Percentiles rank a stretch among this genome's conserved stretches.
These are phyloP conservation scores for Alcis repandata DNA, from an alignment of 2,888 invertebrate genomes.

Conservation along the genomic window DNA sequence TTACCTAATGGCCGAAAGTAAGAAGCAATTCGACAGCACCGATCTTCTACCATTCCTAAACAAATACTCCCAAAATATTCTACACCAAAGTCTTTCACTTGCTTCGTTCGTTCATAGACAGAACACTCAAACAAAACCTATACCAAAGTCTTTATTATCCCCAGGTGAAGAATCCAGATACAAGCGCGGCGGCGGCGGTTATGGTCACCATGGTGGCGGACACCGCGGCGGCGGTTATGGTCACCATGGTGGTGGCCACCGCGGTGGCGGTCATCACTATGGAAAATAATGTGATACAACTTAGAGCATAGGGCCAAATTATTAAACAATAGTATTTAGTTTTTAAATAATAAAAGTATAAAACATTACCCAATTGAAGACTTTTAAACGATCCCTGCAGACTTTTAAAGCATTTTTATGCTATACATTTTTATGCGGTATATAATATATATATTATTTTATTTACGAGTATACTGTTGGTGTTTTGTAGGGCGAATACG, in stretches of 20 bases:
- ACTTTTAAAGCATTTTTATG: no score
- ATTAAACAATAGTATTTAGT: background rate
- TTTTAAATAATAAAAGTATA: conserved; percentile 19
- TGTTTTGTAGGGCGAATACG: no score
- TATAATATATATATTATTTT: no score
- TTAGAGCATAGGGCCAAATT: background rate
- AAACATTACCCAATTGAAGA: background rate
- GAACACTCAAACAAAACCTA: background rate
- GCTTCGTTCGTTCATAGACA: no score
- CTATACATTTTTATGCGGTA: no score
- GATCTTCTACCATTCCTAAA: background rate
- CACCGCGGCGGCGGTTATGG: conserved; percentile 7
- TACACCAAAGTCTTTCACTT: background rate
- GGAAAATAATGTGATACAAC: conserved; percentile 12
- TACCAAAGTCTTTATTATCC: background rate
- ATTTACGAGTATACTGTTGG: no score
- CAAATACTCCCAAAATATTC: background rate
- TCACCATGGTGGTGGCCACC: conserved; percentile 4
- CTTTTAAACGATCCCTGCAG: background rate
- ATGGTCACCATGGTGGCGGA: background rate
- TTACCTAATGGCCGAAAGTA: no score
- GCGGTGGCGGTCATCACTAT: background rate
- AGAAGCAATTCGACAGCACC: no score
- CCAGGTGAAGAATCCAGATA: background rate
- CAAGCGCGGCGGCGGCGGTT: conserved; percentile 4